These are phyloP conservation scores for Pseudomugil tenellus DNA, from an alignment of 2,797 vertebrate species.

Conservation along the genomic window DNA sequence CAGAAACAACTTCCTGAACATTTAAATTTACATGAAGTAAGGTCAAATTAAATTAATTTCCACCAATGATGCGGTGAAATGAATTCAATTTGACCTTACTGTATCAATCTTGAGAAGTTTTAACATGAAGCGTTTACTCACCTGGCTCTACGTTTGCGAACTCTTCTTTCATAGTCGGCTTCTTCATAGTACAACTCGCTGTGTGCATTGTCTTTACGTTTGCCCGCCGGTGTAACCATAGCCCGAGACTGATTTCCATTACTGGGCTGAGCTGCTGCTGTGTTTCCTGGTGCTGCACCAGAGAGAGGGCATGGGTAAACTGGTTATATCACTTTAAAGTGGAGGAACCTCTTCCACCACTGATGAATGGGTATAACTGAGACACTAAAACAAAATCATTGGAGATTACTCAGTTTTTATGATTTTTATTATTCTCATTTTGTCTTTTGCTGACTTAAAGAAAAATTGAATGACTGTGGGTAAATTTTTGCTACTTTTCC, in stretches of 20 bases:
- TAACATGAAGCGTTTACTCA: slow-evolving; percentile 55
- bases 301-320: slow-evolving; percentile 49
- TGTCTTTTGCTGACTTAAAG: slow-evolving; percentile 1
- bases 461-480: slow-evolving; percentile 4
- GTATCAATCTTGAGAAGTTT: neutral
- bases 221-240: slow-evolving; percentile 88
- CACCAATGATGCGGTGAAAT: too few species aligned
- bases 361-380: slow-evolving; percentile 56
- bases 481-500: slow-evolving; percentile 37
- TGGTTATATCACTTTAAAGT: slow-evolving; percentile 35
- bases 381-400: slow-evolving; percentile 9
- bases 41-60: too few species aligned
- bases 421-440: neutral
- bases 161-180: slow-evolving; percentile 92
- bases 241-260: slow-evolving; percentile 89
- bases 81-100: neutral
- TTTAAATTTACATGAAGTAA: neutral
- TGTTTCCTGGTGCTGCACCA: slow-evolving; percentile 87
- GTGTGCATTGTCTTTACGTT: slow-evolving; percentile 92
- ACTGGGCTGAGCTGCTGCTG: slow-evolving; percentile 74
- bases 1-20: too few species aligned
- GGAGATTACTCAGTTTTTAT: neutral
- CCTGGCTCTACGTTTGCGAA: slow-evolving; percentile 93
- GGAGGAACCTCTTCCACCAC: slow-evolving; percentile 18
- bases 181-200: slow-evolving; percentile 97